phyloP scores from a whole-genome alignment of 2,888 invertebrate genomes.

The Meandrusa payeni region DNA sequence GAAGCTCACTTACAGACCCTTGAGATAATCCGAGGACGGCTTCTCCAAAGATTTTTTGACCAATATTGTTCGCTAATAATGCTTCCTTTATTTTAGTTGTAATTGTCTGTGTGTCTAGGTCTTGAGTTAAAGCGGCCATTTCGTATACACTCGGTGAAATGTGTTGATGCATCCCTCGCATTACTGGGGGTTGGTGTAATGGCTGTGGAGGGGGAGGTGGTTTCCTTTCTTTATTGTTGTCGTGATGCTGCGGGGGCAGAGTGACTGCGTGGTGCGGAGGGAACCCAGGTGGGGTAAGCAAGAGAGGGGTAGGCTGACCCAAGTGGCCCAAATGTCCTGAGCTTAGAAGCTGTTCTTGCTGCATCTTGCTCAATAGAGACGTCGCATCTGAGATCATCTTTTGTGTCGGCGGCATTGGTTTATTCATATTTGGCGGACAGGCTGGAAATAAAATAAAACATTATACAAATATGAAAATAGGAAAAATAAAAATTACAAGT shows the following conservation, averaged over 20 bases:
- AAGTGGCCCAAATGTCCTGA: slow-evolving; percentile 76
- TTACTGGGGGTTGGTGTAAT: slow-evolving; percentile 83
- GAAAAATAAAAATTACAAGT: no score
- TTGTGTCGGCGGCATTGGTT: slow-evolving; percentile 88
- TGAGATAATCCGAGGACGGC: slow-evolving; percentile 97
- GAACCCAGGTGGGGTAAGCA: slow-evolving; percentile 88
- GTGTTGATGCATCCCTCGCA: slow-evolving; percentile 89
- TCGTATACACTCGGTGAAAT: slow-evolving; percentile 98
- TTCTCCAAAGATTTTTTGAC: slow-evolving; percentile 99
- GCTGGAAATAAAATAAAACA: slow-evolving; percentile 60
- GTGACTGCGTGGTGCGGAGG: slow-evolving; percentile 88
- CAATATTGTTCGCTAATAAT: slow-evolving; percentile 96
- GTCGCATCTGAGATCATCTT: slow-evolving; percentile 89
- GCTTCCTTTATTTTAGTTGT: slow-evolving; percentile 99
- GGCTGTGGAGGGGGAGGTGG: slow-evolving; percentile 79
- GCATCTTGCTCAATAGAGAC: slow-evolving; percentile 84
- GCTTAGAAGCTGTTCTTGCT: slow-evolving; percentile 84
- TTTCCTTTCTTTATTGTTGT: slow-evolving; percentile 80
- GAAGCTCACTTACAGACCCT: slow-evolving; percentile 97
- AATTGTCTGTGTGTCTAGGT: slow-evolving; percentile 97
- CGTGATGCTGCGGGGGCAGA: slow-evolving; percentile 83
- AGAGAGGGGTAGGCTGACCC: slow-evolving; percentile 81
- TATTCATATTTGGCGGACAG: slow-evolving; percentile 84
- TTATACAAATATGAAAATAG: no score
- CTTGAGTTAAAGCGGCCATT: slow-evolving; percentile 97